These are phyloP conservation scores for Psittacus erithacus DNA, from an alignment of 2,113 vertebrate genomes.

Conservation along the genomic window DNA sequence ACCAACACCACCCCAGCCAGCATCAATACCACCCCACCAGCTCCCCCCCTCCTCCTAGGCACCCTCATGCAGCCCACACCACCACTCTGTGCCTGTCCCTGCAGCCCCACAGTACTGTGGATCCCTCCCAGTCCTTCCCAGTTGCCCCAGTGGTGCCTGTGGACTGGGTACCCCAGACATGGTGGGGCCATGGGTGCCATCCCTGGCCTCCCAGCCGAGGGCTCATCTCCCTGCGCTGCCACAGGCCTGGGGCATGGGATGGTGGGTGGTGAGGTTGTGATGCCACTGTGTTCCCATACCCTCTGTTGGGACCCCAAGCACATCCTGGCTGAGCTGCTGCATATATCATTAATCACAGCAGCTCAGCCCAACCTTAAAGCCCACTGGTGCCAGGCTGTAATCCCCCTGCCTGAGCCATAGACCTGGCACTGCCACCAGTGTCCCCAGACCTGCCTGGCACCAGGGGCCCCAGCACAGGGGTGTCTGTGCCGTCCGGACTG, in stretches of 20 bases:
- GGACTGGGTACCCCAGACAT: not conserved
- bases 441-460: accelerated
- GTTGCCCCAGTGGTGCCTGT: not conserved
- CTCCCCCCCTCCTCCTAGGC: not conserved
- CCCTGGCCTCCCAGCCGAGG: not conserved
- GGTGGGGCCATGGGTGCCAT: not conserved
- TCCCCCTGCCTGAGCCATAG: not conserved
- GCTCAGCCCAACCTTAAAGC: conserved; percentile 42
- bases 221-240: not conserved
- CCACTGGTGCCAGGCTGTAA: not conserved
- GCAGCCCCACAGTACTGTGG: no score
- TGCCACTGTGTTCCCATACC: not conserved
- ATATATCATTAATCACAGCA: not conserved
- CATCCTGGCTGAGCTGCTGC: accelerated
- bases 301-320: not conserved
- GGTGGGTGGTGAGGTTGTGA: accelerated
- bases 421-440: not conserved
- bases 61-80: not conserved
- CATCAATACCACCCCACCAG: accelerated
- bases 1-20: not conserved
- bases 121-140: not conserved
- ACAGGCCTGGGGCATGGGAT: not conserved
- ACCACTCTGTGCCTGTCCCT: not conserved
- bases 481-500: accelerated
- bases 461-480: not conserved